Base-by-base conservation (phyloP, 2,888 invertebrate species). In the Smittia sp. region DNA sequence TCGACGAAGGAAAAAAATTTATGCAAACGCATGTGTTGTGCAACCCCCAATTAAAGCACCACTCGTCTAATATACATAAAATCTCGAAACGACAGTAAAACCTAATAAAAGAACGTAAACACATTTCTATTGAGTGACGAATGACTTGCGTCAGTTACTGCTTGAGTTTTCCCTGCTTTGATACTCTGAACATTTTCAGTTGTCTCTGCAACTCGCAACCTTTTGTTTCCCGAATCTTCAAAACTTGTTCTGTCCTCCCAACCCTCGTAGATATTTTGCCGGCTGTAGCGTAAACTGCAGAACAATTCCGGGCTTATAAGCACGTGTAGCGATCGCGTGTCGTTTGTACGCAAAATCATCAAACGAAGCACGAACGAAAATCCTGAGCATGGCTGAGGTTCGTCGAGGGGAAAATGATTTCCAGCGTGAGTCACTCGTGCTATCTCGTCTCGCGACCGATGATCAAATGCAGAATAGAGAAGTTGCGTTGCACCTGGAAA, bases 291-390 rank as follows among this genome's bases (percentile, higher is more conserved):
- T 9, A 32, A 69, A 69, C 46, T 69, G 69, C 69, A 54, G 52
- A 69, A 69, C 69, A 69, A 54, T 69, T 22, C 15, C 13, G 52
- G 54, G 69, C 27, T 27, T 25, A 52, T 69, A 25, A 18, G 22
- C n/a, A 41, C 69, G 54, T 52, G 69, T 69, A 54, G 41, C 69
- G 41, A 13, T 67, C n/a, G n/a, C 20, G 22, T 13, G 41, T 39
- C 46, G 54, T 25, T 41, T 52, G 54, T 69, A 69, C 69, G 69
- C 69, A 69, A 69, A 69, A 69, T 69, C 69, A 52, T 52, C 15
- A 27, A 18, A 58, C 9, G 18, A 58, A n/a, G 3, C 46, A 3
- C 11, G n/a, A 38, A 38, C 6, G 38, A 46, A 15, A 46, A 46
- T 46, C 15, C 46, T 15, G 11, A n/a, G 15, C 46, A 46, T 46